phyloP scores from a whole-genome alignment of 2,888 invertebrate genomes.

The Sesia apiformis region DNA sequence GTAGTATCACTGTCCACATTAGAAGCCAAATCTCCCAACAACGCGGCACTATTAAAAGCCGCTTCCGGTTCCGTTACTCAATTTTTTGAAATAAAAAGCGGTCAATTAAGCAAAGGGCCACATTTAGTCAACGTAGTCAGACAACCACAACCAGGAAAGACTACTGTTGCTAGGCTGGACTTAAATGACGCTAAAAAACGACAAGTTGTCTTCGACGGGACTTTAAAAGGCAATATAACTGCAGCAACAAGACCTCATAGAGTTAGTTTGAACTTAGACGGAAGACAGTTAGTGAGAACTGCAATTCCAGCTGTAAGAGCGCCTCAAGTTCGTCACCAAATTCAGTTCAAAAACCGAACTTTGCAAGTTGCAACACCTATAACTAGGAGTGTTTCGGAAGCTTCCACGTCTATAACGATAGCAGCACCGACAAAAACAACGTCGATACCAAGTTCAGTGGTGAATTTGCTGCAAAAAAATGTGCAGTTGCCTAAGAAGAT shows the following conservation, averaged over 20 bases:
- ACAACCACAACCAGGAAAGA: constrained; percentile 43
- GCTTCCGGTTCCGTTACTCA: constrained; percentile 49
- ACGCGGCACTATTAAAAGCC: constrained; percentile 21
- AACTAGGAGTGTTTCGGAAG: constrained; percentile 1
- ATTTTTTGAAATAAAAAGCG: constrained; percentile 57
- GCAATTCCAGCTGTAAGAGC: constrained; percentile 26
- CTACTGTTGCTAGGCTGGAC: constrained; percentile 33
- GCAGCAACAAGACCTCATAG: constrained; percentile 10
- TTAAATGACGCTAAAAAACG: constrained; percentile 37
- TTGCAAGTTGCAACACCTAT: constrained; percentile 25
- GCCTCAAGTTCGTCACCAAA: constrained; percentile 36
- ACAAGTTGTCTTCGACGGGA: constrained; percentile 28
- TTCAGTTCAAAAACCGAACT: constrained; percentile 41
- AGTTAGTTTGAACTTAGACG: constrained; percentile 40
- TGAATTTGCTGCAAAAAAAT: constrained; percentile 43
- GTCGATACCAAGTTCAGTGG: constrained; percentile 38
- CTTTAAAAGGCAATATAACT: constrained; percentile 25
- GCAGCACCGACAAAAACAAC: constrained; percentile 29
- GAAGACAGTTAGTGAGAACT: constrained; percentile 39
- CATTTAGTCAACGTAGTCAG: constrained; percentile 60
- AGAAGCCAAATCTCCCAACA: constrained; percentile 26
- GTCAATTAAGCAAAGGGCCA: constrained; percentile 50
- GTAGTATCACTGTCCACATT: constrained; percentile 52
- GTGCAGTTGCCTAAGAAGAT: constrained; percentile 43
- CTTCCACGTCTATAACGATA: constrained; percentile 17